Percentiles rank a stretch among this genome's conserved stretches.
phyloP scores from a whole-genome alignment of 2,888 invertebrate species.

The Polyommatus iphigenia region DNA sequence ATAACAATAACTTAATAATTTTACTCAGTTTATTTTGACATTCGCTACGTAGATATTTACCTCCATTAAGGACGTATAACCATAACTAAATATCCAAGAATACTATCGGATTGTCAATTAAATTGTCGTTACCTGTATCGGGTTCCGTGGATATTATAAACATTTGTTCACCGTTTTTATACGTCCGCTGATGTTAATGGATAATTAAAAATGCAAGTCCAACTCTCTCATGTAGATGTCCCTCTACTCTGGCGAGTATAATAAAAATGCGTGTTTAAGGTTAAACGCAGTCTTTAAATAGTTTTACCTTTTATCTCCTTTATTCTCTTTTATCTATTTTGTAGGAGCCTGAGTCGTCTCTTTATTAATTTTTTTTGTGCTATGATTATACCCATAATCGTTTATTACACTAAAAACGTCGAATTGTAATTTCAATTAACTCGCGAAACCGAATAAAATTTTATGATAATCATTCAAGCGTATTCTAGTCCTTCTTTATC shows the following conservation, averaged over 20 bases:
- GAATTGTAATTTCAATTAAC: not conserved
- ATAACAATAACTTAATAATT: not conserved
- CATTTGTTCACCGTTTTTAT: slow-evolving; percentile 36
- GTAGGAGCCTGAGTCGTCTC: not conserved
- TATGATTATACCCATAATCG: not conserved
- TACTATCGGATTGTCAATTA: not conserved
- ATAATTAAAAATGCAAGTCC: slow-evolving; percentile 35
- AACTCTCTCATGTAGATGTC: slow-evolving; percentile 24
- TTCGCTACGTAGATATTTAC: not conserved
- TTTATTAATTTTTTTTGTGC: not conserved
- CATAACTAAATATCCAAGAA: slow-evolving; percentile 26
- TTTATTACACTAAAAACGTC: slow-evolving; percentile 1
- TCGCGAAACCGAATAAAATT: not conserved
- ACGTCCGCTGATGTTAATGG: slow-evolving; percentile 36
- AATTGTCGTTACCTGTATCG: slow-evolving; percentile 15
- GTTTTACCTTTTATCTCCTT: slow-evolving; percentile 18
- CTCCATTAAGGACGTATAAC: slow-evolving; percentile 21
- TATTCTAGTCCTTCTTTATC: slow-evolving; percentile 12
- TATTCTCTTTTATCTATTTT: slow-evolving; percentile 23
- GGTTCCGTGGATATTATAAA: slow-evolving; percentile 17
- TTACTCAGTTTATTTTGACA: not conserved
- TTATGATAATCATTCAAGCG: not conserved
- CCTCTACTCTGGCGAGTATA: slow-evolving; percentile 14
- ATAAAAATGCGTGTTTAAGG: slow-evolving; percentile 28
- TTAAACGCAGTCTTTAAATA: slow-evolving; percentile 12